Evolutionary conservation across 1,140 invertebrate genomes (phyloP).

Genomic region (Phocides pigmalion): DNA sequence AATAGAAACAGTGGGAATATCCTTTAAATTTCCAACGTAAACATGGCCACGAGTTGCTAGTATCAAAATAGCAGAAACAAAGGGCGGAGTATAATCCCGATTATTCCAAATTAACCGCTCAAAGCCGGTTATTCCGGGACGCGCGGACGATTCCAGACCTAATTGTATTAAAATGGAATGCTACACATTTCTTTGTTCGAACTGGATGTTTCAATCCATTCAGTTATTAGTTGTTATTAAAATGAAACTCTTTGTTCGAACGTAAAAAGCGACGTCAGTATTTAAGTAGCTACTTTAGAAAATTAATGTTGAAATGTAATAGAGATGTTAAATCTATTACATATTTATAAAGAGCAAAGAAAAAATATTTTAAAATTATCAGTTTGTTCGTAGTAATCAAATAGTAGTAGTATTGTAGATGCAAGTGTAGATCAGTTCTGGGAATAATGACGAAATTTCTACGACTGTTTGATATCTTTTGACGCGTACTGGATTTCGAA

Average conservation of each 20-base stretch:
- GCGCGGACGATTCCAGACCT: conserved; percentile 16
- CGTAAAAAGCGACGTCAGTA: not conserved
- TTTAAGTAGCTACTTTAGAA: too few relatives aligned
- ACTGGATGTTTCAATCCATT: conserved; percentile 4
- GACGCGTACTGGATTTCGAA: too few relatives aligned
- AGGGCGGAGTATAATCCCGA: conserved; percentile 19
- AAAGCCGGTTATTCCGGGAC: conserved; percentile 32
- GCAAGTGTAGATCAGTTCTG: too few relatives aligned
- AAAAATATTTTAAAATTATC: too few relatives aligned
- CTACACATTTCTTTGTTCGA: conserved; percentile 22
- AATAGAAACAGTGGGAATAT: not conserved
- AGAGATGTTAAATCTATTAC: too few relatives aligned
- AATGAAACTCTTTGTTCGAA: not conserved
- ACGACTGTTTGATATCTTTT: too few relatives aligned
- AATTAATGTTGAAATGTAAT: too few relatives aligned
- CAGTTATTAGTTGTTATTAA: not conserved
- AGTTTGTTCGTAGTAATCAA: too few relatives aligned
- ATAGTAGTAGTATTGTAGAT: too few relatives aligned
- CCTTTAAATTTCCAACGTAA: not conserved
- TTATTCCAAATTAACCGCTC: conserved; percentile 31
- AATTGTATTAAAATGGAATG: conserved; percentile 25
- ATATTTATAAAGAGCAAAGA: too few relatives aligned
- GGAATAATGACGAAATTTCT: too few relatives aligned
- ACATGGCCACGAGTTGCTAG: not conserved
- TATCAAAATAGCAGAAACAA: conserved; percentile 31